Base-by-base conservation (phyloP, 2,888 invertebrate species). In the Alloscopus bannaensis region DNA sequence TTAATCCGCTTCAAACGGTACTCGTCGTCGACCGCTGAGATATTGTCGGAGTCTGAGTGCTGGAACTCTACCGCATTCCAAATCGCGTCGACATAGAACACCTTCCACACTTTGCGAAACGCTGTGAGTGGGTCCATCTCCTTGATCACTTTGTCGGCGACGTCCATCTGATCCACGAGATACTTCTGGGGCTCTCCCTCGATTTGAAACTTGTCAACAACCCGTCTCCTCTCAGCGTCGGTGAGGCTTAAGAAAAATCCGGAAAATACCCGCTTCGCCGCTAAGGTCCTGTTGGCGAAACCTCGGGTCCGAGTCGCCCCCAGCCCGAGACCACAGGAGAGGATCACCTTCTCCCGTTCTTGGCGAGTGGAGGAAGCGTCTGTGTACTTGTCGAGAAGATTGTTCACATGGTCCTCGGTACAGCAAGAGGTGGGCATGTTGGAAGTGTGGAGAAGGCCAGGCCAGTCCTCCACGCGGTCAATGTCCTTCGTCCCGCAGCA, bases 401-500 rank as follows among this genome's bases (percentile, higher is more conserved):
- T n/a, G n/a, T n/a, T n/a, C 4, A 59, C 3, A 0, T 57, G 42
- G 3, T 22, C 22, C 20, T 52, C n/a, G 1, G 62, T 55, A 31
- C 77, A 77, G 31, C 77, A 77, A n/a, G 77, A 64, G 2, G 42
- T 28, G 6, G 69, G 77, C 11, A 77, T 20, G 4, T 57, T 20
- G 3, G 52, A 52, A 0, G 52, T 29, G 22, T 76, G 52, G 3
- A 68, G 50, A 16, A 62, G 29, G 18, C 24, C 24, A 1, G 76
- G n/a, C 69, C 69, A 69, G 64, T 77, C 77, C 18, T 77, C 64
- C 18, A 77, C 69, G 1, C 55, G 26, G 24, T 77, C 75, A 20
- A 76, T 68, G 8, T 77, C 64, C 22, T 42, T 40, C 1, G 77
- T 77, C 4, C 77, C 77, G 29, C 77, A 77, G 13, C 77, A 77